These are phyloP conservation scores for Chaetura pelagica DNA, from an alignment of 2,113 vertebrate species.

Conservation along the genomic window DNA sequence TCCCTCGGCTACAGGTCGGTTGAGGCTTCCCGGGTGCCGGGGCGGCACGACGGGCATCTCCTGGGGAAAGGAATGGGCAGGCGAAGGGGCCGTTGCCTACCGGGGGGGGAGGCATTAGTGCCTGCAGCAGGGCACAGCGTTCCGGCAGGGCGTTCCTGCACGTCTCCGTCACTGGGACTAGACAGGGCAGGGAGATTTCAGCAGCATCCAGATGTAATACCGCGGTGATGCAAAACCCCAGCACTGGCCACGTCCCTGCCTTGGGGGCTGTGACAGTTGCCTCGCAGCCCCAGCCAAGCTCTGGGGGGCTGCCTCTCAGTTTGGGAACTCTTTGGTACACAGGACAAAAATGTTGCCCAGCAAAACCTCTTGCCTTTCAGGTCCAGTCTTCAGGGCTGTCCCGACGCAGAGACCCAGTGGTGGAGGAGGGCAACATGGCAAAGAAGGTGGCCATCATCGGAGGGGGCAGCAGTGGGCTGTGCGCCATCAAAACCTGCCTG, in stretches of 20 bases:
- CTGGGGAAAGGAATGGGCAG: neutral
- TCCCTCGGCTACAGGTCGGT: neutral
- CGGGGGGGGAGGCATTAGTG: neutral
- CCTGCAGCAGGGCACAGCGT: accelerated
- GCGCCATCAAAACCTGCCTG: constrained; percentile 81
- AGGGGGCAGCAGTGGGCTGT: constrained; percentile 81
- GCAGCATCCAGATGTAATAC: neutral
- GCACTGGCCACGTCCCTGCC: too few species aligned
- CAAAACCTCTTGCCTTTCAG: accelerated
- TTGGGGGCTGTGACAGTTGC: accelerated
- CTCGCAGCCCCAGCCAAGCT: neutral
- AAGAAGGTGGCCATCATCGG: constrained; percentile 83
- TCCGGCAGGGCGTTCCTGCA: accelerated
- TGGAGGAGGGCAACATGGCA: constrained; percentile 3
- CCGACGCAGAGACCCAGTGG: neutral
- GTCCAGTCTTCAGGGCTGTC: accelerated
- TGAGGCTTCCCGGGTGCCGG: neutral
- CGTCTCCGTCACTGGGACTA: neutral
- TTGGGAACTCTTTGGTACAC: neutral
- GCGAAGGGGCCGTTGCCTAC: neutral
- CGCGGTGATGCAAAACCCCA: neutral
- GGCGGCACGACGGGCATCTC: accelerated
- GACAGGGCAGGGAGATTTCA: neutral
- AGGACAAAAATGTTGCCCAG: neutral
- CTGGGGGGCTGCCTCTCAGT: neutral